A percentile compares a stretch with the other conserved stretches of the same genome.
Evolutionary conservation across 2,888 invertebrate genomes (phyloP).

Genomic region (Tricholauxania praeusta): DNA sequence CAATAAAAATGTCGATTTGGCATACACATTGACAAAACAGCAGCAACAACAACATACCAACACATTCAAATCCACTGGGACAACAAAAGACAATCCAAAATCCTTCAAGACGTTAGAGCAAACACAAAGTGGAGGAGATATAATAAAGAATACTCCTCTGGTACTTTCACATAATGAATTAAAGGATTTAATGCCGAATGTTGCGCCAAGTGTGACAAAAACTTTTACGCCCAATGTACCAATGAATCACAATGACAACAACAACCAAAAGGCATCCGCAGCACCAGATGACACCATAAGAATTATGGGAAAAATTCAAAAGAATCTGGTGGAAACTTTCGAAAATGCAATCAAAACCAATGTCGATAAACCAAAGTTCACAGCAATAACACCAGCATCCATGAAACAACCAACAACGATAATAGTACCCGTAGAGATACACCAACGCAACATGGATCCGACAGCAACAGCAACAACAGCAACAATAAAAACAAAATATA

Average conservation of each 20-base stretch:
- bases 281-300: conserved; percentile 1
- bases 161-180: too few species aligned
- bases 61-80: conserved; percentile 6
- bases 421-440: conserved; percentile 4
- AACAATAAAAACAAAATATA: conserved; percentile 25
- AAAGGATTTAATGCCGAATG: neutral
- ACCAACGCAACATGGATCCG: neutral
- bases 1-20: conserved; percentile 69
- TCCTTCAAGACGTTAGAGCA: neutral
- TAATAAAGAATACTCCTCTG: too few species aligned
- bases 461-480: neutral
- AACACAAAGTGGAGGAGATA: neutral
- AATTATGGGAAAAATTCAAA: conserved; percentile 5
- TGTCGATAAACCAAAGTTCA: conserved; percentile 15
- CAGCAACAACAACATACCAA: conserved; percentile 20
- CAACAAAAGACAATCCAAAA: conserved; percentile 12
- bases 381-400: neutral
- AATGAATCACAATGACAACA: conserved; percentile 10
- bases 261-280: neutral
- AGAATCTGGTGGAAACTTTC: neutral
- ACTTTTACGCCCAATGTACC: conserved; percentile 38
- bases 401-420: neutral
- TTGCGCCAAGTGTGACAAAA: conserved; percentile 27
- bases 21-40: conserved; percentile 61
- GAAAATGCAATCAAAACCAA: neutral